Conservation (phyloP, 2,797 vertebrate genomes). For the Eremophila alpestris region DNA sequence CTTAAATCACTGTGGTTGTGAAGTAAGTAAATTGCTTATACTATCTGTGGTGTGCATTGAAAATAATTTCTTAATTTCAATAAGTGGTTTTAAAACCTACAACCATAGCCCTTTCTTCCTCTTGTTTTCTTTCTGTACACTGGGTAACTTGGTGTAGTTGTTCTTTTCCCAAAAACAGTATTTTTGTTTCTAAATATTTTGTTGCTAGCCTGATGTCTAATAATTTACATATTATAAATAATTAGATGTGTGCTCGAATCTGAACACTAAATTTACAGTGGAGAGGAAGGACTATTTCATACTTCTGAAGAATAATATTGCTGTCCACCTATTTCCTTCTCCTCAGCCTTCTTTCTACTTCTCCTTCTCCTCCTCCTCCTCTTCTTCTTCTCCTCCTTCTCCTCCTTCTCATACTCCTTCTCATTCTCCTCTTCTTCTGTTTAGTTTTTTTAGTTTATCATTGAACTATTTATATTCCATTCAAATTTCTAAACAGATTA, state of each 20-base stretch:
- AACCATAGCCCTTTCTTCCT: background rate
- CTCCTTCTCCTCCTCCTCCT: no score
- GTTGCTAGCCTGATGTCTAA: background rate
- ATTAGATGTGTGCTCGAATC: background rate
- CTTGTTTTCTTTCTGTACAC: background rate
- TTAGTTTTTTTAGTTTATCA: background rate
- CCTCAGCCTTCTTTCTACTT: fast-evolving
- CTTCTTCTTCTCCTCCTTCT: no score
- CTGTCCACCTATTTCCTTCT: background rate
- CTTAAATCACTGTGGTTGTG: background rate
- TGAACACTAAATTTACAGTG: background rate
- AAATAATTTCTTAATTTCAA: background rate
- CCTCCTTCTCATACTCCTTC: no score
- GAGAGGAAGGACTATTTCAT: background rate
- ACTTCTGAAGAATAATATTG: background rate
- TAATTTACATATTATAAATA: background rate
- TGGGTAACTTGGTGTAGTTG: background rate
- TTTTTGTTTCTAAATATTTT: background rate
- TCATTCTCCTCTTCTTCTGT: background rate
- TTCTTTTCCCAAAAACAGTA: background rate
- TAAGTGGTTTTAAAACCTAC: background rate
- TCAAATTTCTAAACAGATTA: background rate
- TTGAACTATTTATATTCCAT: background rate
- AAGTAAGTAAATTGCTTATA: background rate
- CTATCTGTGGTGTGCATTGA: background rate